Percentiles rank a stretch among this genome's conserved stretches.
Conservation (phyloP, 2,888 invertebrate species). For the Brachypalpus laphriformis region DNA sequence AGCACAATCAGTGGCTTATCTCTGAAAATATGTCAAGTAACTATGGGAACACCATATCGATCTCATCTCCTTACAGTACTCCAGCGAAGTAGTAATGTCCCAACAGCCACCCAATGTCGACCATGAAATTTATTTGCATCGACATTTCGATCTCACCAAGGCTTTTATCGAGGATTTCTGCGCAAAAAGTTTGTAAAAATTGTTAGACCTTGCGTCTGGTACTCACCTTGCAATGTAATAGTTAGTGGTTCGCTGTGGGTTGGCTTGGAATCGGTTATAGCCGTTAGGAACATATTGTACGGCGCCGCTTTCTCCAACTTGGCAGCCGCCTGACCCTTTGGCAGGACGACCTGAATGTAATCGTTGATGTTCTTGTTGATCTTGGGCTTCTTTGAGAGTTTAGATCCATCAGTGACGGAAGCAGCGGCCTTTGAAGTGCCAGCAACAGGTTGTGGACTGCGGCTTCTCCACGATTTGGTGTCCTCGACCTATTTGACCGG, state of each 20-base stretch:
- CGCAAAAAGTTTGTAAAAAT: conserved; percentile 75
- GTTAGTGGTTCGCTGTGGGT: conserved; percentile 87
- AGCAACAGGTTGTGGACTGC: conserved; percentile 61
- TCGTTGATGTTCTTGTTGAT: conserved; percentile 79
- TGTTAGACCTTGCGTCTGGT: not conserved
- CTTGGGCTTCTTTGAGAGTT: conserved; percentile 80
- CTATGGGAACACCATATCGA: not conserved
- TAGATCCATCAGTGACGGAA: conserved; percentile 74
- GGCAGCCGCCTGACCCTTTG: conserved; percentile 86
- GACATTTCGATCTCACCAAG: conserved; percentile 89
- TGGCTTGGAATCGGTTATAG: conserved; percentile 86
- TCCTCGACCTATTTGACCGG: not conserved
- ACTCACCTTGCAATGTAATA: conserved; percentile 87
- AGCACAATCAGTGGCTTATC: conserved; percentile 88
- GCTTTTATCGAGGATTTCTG: conserved; percentile 91
- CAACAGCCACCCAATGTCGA: conserved; percentile 94
- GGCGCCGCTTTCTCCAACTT: conserved; percentile 88
- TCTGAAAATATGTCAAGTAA: conserved; percentile 2
- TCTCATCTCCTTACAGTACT: conserved; percentile 84
- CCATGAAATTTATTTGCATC: conserved; percentile 96
- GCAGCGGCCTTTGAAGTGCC: conserved; percentile 36
- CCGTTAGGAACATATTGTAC: conserved; percentile 90
- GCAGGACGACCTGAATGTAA: conserved; percentile 85
- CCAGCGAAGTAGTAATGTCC: conserved; percentile 92
- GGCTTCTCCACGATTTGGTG: conserved; percentile 18